Evolutionary conservation across 2,888 invertebrate genomes (phyloP).

Genomic region (Mythimna vitellina): DNA sequence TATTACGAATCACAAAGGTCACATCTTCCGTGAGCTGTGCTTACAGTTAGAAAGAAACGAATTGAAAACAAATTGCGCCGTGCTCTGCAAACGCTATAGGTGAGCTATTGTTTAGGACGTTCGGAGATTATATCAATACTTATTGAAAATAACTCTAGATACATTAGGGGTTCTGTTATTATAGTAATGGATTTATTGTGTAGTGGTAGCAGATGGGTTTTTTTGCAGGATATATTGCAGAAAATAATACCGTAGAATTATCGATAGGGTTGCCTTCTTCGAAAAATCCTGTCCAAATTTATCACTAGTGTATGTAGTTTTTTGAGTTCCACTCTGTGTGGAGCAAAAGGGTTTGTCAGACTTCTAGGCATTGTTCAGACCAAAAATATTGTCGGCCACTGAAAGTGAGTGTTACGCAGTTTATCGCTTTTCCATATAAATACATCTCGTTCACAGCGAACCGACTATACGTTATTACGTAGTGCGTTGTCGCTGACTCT

Average conservation of each 20-base stretch:
- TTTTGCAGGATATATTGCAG: background rate
- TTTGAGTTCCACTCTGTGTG: too few relatives aligned
- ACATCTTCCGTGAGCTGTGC: slow-evolving; percentile 52
- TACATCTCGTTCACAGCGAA: too few relatives aligned
- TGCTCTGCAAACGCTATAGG: slow-evolving; percentile 42
- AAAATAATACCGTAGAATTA: slow-evolving; percentile 9
- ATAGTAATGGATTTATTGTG: slow-evolving; percentile 40
- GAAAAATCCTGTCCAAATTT: background rate
- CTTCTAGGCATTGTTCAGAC: too few relatives aligned
- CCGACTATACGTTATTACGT: too few relatives aligned
- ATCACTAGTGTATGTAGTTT: background rate
- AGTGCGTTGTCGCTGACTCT: too few relatives aligned
- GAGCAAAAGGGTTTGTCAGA: too few relatives aligned
- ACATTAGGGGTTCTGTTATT: slow-evolving; percentile 34
- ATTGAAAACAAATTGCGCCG: slow-evolving; percentile 58
- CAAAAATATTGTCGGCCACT: too few relatives aligned
- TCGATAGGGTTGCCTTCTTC: background rate
- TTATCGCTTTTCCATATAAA: too few relatives aligned
- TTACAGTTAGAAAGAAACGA: slow-evolving; percentile 61
- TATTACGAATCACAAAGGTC: slow-evolving; percentile 69
- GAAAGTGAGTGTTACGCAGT: too few relatives aligned
- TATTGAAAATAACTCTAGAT: slow-evolving; percentile 46
- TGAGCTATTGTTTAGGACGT: slow-evolving; percentile 53
- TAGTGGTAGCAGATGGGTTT: slow-evolving; percentile 8
- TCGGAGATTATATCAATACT: slow-evolving; percentile 41